Evolutionary conservation across 1,140 invertebrate genomes (phyloP).

Genomic region (Aplysia californica): DNA sequence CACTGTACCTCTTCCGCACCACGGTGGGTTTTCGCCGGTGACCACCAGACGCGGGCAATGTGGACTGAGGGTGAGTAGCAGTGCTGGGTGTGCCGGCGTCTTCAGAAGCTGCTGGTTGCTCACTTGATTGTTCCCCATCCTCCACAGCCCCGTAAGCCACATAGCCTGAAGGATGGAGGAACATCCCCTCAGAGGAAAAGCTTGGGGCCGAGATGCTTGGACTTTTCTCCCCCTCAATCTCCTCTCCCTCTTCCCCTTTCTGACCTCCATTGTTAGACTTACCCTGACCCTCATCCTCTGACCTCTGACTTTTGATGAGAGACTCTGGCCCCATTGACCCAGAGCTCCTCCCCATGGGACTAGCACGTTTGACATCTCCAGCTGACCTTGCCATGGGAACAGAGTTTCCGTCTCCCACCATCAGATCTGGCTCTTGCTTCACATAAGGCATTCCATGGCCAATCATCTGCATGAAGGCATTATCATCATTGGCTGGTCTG

Average conservation of each 20-base stretch:
- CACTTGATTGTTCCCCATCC: background rate
- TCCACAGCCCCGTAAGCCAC: conserved; percentile 18
- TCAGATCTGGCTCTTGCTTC: conserved; percentile 22
- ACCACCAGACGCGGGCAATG: background rate
- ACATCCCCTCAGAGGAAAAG: conserved; percentile 26
- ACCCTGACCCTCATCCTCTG: background rate
- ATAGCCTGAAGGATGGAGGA: conserved; percentile 29
- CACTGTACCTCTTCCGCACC: conserved; percentile 15
- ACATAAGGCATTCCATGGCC: conserved; percentile 26
- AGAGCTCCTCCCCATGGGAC: background rate
- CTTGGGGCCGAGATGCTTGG: conserved; percentile 21
- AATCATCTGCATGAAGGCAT: conserved; percentile 11
- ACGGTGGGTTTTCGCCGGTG: conserved; percentile 19
- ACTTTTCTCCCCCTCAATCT: conserved; percentile 33
- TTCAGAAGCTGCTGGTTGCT: background rate
- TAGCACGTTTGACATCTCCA: background rate
- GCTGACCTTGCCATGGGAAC: background rate
- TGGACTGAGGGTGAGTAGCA: background rate
- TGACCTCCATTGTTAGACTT: background rate
- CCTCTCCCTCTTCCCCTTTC: background rate
- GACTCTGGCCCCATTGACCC: too few relatives aligned
- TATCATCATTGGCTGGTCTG: background rate
- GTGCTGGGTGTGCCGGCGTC: background rate
- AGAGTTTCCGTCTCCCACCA: conserved; percentile 12
- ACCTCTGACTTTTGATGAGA: too few relatives aligned